phyloP scores from a whole-genome alignment of 2,113 vertebrate genomes.

The Conger conger region DNA sequence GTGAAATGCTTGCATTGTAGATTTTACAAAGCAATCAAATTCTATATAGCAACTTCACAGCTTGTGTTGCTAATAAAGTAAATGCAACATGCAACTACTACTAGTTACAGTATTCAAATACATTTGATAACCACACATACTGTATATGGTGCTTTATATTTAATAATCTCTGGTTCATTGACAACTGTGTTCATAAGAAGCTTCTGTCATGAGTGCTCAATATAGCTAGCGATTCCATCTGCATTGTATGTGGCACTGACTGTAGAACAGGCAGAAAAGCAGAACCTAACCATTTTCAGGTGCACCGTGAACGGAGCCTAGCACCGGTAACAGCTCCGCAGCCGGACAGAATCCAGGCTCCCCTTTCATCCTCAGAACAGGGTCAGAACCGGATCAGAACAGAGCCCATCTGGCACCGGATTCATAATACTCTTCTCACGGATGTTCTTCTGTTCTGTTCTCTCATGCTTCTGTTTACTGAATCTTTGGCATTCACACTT shows the following conservation, averaged over 20 bases:
- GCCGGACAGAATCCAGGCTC: background rate
- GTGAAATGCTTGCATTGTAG: background rate
- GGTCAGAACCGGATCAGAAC: background rate
- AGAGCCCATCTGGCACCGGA: background rate
- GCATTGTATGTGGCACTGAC: background rate
- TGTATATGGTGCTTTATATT: background rate
- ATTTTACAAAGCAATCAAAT: background rate
- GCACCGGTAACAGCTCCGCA: background rate
- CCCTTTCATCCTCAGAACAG: background rate
- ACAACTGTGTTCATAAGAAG: background rate
- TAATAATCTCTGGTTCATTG: background rate
- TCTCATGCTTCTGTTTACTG: background rate
- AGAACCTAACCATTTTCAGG: background rate
- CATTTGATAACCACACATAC: background rate
- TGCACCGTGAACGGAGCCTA: background rate
- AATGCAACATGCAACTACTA: background rate
- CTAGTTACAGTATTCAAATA: background rate
- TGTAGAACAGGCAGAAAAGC: background rate
- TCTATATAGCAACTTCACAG: background rate
- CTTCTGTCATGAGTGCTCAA: background rate
- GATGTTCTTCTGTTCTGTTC: background rate
- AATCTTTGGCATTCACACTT: slow-evolving; percentile 56
- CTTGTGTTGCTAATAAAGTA: background rate
- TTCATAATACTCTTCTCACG: background rate
- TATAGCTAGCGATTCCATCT: background rate